Base-by-base conservation (phyloP, 1,140 invertebrate genomes). In the Ceratina calcarata region DNA sequence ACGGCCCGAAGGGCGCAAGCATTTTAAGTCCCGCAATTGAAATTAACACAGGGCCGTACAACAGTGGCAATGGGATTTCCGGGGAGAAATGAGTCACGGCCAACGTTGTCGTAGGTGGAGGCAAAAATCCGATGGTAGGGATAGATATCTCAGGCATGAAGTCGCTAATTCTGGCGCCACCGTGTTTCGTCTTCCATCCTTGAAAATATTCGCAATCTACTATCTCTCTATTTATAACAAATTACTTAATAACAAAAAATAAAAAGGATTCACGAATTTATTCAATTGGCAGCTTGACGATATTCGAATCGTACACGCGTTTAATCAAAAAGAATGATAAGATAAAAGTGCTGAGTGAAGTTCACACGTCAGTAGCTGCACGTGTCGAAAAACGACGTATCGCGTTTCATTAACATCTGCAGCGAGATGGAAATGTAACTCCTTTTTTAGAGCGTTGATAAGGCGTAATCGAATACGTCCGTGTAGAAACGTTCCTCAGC, bases 1-100 rank as follows among this genome's bases (percentile, higher is more conserved):
- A 32, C 27, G 27, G 27, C 27, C 27, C 27, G 27, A 32, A 32
- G 27, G 76, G 27, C n/a, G 58, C 22, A 64, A 45, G 55, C n/a
- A 60, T 72, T 69, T 71, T n/a, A 61, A 32, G 64, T 1, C 18
- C 32, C 13, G 24, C 27, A 32, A 32, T 32, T 53, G 27, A 73
- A 76, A 86, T 86, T 82, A 84, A 70, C 55, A 67, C 27, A 32
- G 65, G 58, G 60, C 16, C 80, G 68, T 60, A 78, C 62, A 12
- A 16, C n/a, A 53, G 51, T 32, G 62, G 62, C 62, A 18, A 64
- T 58, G 37, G 24, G 45, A 61, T 45, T 66, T 76, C 53, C 53
- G 78, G 27, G 49, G 79, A 80, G 20, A 81, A 84, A 79, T 87
- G 86, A 87, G 75, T 87, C 86, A 87, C 70, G 70, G 69, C 67